Base-by-base conservation (phyloP, 2,888 invertebrate genomes). In the Tridacna crocea region DNA sequence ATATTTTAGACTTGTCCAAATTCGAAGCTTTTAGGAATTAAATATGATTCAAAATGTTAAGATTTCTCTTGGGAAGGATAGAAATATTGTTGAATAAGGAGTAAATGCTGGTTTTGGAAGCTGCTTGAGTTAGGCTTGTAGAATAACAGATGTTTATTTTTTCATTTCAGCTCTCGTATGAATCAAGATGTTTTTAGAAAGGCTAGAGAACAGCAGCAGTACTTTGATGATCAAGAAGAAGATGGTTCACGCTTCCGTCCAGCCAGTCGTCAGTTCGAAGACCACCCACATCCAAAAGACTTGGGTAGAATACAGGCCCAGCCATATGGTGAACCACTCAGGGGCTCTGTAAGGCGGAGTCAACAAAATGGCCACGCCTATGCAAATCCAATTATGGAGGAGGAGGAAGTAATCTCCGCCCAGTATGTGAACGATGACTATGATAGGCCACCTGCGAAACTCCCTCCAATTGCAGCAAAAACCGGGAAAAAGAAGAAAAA, bases 401-500 rank as follows among this genome's bases (percentile, higher is more conserved):
- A 83, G 24, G 85, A 82, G 19, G 85, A 85, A n/a, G 81, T 84
- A 63, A 78, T 84, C 8, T 74, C 80, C 36, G 83, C 80, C 73
- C 80, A 82, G 27, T 78, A 84, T 75, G 77, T 83, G 13, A 61
- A 66, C 24, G 78, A 75, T 61, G 55, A 60, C n/a, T 47, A 68
- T 22, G 60, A 74, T n/a, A 75, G 70, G 22, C 55, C 60, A n/a
- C 72, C 74, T 24, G 27, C 79, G 0, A 80, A 80, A 73, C 75
- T 88, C 61, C 88, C 88, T 24, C 88, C 88, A 2, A 63, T 87
- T 12, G 26, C 77, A 47, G 24, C 79, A 46, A 66, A 66, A n/a
- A 73, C 72, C 15, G 85, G 82, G 72, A 87, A 87, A 61, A 90
- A 90, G 87, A 90, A 90, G 72, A 90, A 90, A 78, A 89, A 90